phyloP scores from a whole-genome alignment of 2,113 vertebrate species.

The Calonectris borealis region DNA sequence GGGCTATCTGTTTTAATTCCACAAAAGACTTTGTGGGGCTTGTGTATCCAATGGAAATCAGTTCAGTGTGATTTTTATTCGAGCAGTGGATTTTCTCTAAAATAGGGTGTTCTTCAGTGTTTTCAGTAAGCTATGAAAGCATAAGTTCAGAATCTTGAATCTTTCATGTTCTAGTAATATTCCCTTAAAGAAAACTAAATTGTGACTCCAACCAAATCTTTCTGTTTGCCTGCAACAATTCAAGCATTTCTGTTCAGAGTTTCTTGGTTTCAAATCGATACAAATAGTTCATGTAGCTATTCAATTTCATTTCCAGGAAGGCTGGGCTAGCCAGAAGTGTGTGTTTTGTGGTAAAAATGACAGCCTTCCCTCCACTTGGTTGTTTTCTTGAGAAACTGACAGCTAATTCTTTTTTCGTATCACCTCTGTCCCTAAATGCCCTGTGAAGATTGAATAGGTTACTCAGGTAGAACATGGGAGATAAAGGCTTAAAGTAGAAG shows the following conservation, averaged over 20 bases:
- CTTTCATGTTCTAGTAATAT: neutral
- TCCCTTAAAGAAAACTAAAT: neutral
- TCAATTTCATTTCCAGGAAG: neutral
- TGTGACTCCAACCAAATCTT: neutral
- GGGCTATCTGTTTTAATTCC: neutral
- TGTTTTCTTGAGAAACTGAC: neutral
- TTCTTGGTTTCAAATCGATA: neutral
- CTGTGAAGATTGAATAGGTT: neutral
- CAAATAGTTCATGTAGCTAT: neutral
- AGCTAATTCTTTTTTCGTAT: neutral
- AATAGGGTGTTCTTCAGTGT: neutral
- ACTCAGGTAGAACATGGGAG: neutral
- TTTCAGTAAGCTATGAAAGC: neutral
- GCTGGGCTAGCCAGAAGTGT: neutral
- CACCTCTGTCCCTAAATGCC: neutral
- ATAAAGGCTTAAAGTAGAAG: neutral
- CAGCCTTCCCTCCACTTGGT: neutral
- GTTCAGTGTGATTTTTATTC: neutral
- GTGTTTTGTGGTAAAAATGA: neutral
- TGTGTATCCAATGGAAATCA: neutral
- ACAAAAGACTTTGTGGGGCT: neutral
- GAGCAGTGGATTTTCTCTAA: neutral
- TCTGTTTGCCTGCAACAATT: neutral
- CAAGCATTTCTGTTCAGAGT: neutral
- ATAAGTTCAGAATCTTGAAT: neutral